Base-by-base conservation (phyloP, 2,888 invertebrate genomes). In the Drosophila aldrichi region DNA sequence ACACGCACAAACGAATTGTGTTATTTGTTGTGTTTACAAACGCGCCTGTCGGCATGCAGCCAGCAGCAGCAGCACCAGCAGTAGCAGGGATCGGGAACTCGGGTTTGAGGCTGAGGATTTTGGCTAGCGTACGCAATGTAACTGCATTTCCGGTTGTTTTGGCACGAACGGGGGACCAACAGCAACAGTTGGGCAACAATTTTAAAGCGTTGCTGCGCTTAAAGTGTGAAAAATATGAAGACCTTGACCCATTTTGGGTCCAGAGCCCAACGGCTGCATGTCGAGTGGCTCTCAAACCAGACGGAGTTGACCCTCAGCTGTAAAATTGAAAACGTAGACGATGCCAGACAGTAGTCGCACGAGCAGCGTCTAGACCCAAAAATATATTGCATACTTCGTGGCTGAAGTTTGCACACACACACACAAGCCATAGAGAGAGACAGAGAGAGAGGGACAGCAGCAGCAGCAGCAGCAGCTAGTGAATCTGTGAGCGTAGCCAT, bases 341-440 rank as follows among this genome's bases (percentile, higher is more conserved):
- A 62, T 69, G 74, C 74, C 70, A 77, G 74, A 73, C 77, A 76
- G 75, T 70, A 76, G 75, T 70, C 64, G 64, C 74, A 81, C 71
- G 61, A 71, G 67, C 55, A 74, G 72, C 77, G 80, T 77, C 81
- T 76, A 81, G 81, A 81, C 77, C 88, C 88, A 81, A 88, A 88
- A 88, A 88, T 88, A 86, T 86, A 88, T 86, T 83, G 81, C 86
- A 86, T 78, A 80, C 85, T 83, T 83, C 74, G 80, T 73, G 74
- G 73, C 72, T 88, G 85, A 84, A 84, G 84, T 84, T 84, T 67
- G 62, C 73, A 63, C 68, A 68, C 74, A 70, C 80, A 71, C 60
- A 70, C 61, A 70, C 41, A 43, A 10, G 48, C 6, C n/a, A 48
- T 1, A 49, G 22, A 32, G 8, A 32, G 12, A 10, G 38, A 10